phyloP scores from a whole-genome alignment of 2,113 vertebrate species.

The Toxostoma redivivum region DNA sequence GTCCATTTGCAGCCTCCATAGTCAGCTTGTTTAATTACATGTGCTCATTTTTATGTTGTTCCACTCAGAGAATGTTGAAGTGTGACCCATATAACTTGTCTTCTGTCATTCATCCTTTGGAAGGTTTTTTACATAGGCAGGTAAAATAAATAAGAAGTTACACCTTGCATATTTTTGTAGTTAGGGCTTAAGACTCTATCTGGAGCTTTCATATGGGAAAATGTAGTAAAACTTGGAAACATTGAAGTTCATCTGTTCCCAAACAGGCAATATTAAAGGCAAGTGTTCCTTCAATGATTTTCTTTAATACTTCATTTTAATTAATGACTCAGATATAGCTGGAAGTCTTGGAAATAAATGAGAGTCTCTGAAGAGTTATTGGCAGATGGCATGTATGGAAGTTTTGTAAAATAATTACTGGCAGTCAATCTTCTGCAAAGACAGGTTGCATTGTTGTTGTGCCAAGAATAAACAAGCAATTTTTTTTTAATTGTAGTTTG shows the following conservation, averaged over 20 bases:
- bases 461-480: not conserved
- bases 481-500: not conserved
- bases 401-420: not conserved
- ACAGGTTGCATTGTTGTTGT: not conserved
- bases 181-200: not conserved
- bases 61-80: not conserved
- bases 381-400: not conserved
- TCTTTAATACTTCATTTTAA: not conserved
- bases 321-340: not conserved
- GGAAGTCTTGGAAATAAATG: not conserved
- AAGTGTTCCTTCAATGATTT: not conserved
- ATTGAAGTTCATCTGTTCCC: not conserved
- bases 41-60: not conserved
- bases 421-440: not conserved
- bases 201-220: not conserved
- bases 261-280: not conserved
- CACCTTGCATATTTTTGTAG: not conserved
- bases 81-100: not conserved
- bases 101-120: not conserved
- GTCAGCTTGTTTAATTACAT: not conserved
- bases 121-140: not conserved
- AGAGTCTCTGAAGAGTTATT: not conserved
- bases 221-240: not conserved
- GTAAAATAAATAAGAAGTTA: not conserved
- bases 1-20: not conserved